Evolutionary conservation across 2,888 invertebrate species (phyloP).

Genomic region (Amphipyra tragopoginis): DNA sequence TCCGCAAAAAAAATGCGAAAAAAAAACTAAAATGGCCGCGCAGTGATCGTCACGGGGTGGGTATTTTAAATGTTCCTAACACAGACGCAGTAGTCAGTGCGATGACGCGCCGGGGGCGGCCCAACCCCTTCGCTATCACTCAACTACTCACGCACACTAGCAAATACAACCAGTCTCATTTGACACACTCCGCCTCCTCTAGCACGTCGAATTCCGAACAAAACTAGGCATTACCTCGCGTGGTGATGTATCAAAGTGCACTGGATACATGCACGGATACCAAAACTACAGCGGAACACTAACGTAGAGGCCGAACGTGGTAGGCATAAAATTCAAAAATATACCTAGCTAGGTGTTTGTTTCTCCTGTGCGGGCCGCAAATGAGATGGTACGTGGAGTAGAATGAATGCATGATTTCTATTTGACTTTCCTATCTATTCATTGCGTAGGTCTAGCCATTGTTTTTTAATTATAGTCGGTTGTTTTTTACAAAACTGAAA

Average conservation of each 20-base stretch:
- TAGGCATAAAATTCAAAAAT: slow-evolving; percentile 89
- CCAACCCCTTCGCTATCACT: slow-evolving; percentile 79
- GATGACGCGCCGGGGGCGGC: slow-evolving; percentile 85
- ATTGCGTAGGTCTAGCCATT: slow-evolving; percentile 2
- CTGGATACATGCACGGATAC: slow-evolving; percentile 67
- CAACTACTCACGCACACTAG: slow-evolving; percentile 81
- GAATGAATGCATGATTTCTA: slow-evolving; percentile 83
- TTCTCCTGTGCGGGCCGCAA: slow-evolving; percentile 79
- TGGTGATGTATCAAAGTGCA: slow-evolving; percentile 67
- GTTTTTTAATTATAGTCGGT: slow-evolving; percentile 1
- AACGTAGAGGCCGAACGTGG: slow-evolving; percentile 68
- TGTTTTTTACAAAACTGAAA: background rate
- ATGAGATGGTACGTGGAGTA: slow-evolving; percentile 82
- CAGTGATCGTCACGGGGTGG: slow-evolving; percentile 86
- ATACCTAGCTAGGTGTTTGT: slow-evolving; percentile 78
- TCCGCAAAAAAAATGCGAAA: slow-evolving; percentile 64
- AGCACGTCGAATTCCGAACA: slow-evolving; percentile 15
- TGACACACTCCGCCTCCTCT: slow-evolving; percentile 64
- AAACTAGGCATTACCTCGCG: slow-evolving; percentile 49
- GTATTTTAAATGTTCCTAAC: slow-evolving; percentile 89
- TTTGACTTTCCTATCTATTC: slow-evolving; percentile 67
- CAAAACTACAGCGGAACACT: slow-evolving; percentile 78
- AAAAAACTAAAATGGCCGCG: slow-evolving; percentile 81
- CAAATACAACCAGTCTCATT: slow-evolving; percentile 56
- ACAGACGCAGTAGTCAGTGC: slow-evolving; percentile 86